phyloP scores from a whole-genome alignment of 23 tunicate species.

The Ciona savignyi region DNA sequence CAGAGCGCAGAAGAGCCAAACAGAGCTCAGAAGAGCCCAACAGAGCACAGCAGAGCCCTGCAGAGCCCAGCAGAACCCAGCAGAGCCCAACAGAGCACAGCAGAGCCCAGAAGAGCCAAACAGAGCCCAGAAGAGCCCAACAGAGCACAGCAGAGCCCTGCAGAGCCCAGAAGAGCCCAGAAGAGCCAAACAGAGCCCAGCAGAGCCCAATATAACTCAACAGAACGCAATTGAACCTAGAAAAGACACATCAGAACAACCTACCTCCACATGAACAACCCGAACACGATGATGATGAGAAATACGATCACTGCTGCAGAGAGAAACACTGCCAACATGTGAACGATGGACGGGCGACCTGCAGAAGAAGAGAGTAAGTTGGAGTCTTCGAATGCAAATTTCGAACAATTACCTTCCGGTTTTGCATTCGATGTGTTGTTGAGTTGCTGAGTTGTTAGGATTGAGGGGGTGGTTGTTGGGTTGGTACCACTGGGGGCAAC shows the following conservation, averaged over 20 bases:
- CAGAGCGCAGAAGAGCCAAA: too few relatives aligned
- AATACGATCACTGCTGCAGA: conserved; percentile 34
- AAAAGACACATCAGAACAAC: not conserved
- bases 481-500: not conserved
- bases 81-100: too few relatives aligned
- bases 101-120: too few relatives aligned
- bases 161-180: conserved; percentile 13
- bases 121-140: too few relatives aligned
- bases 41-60: too few relatives aligned
- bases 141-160: too few relatives aligned
- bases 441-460: too few relatives aligned
- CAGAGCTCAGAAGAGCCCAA: too few relatives aligned
- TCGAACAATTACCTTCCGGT: not conserved
- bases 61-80: too few relatives aligned
- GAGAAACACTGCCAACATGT: conserved; percentile 20
- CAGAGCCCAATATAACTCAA: conserved; percentile 10
- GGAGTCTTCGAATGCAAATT: too few relatives aligned
- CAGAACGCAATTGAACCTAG: conserved; percentile 8
- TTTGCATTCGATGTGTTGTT: too few relatives aligned
- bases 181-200: conserved; percentile 16
- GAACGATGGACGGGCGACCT: not conserved
- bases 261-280: conserved; percentile 27
- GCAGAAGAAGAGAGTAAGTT: not conserved
- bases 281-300: conserved; percentile 21
- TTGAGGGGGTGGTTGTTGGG: too few relatives aligned